Conservation (phyloP, 2,113 vertebrate genomes). For the Xenopus borealis region DNA sequence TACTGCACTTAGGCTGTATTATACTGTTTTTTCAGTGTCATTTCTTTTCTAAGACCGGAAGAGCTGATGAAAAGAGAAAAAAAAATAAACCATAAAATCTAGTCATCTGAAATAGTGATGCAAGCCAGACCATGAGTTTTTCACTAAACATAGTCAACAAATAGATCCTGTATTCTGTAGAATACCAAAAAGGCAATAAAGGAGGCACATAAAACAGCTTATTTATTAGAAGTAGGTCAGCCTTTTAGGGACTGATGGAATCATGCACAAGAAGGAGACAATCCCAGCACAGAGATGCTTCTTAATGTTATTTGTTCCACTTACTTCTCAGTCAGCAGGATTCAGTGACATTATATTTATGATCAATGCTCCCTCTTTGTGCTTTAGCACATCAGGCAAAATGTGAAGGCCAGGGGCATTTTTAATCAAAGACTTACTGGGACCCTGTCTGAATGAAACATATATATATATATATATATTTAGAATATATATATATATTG, state of each 20-base stretch:
- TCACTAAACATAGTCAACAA: slow-evolving; percentile 65
- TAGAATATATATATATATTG: not conserved
- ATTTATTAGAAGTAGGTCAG: slow-evolving; percentile 71
- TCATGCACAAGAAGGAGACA: slow-evolving; percentile 64
- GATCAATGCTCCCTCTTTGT: slow-evolving; percentile 44
- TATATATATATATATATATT: not conserved
- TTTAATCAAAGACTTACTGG: slow-evolving; percentile 35
- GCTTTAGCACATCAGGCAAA: slow-evolving; percentile 59
- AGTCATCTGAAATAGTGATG: slow-evolving; percentile 56
- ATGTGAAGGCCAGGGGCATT: slow-evolving; percentile 50
- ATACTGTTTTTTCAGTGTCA: too few species aligned
- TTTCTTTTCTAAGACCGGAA: too few species aligned
- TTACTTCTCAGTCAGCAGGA: slow-evolving; percentile 75
- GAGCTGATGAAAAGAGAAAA: too few species aligned
- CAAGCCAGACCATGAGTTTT: slow-evolving; percentile 53
- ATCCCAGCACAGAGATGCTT: slow-evolving; percentile 69
- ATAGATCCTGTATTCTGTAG: slow-evolving; percentile 65
- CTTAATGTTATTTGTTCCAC: slow-evolving; percentile 86
- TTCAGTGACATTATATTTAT: slow-evolving; percentile 56
- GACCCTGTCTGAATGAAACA: not conserved
- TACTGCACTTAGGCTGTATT: too few species aligned
- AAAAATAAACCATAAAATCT: slow-evolving; percentile 41
- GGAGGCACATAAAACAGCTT: slow-evolving; percentile 70
- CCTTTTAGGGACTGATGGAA: slow-evolving; percentile 56
- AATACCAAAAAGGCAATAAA: slow-evolving; percentile 62